Conservation (phyloP, 2,888 invertebrate species). For the Luperina testacea region DNA sequence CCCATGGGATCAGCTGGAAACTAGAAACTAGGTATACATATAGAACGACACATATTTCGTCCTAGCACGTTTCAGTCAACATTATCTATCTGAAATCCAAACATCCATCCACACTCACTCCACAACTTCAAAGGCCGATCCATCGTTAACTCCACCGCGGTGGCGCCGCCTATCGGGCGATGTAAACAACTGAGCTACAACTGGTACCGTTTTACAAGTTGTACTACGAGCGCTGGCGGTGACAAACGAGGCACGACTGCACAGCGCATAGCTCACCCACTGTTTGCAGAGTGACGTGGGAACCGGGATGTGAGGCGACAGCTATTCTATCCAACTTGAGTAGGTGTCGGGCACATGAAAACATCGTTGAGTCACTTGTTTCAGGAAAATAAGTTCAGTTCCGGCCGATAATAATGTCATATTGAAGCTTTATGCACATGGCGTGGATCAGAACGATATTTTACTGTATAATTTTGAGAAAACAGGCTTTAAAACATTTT, state of each 20-base stretch:
- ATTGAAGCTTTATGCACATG: background rate
- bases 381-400: background rate
- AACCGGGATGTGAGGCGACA: constrained; percentile 16
- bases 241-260: constrained; percentile 19
- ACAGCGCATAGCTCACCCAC: constrained; percentile 22
- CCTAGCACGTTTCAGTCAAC: background rate
- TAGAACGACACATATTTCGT: background rate
- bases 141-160: background rate
- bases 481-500: background rate
- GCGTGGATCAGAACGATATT: background rate
- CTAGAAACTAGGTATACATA: background rate
- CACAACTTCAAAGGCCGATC: background rate
- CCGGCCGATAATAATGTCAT: background rate
- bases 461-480: background rate
- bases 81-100: background rate
- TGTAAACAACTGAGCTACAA: constrained; percentile 33
- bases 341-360: background rate
- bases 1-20: background rate
- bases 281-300: constrained; percentile 22
- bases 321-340: background rate
- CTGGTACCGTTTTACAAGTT: constrained; percentile 23
- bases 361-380: background rate
- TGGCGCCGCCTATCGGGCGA: constrained; percentile 16
- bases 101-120: background rate
- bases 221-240: constrained; percentile 6